phyloP scores from a whole-genome alignment of 2,888 invertebrate genomes.

The Pristionchus japonicus region DNA sequence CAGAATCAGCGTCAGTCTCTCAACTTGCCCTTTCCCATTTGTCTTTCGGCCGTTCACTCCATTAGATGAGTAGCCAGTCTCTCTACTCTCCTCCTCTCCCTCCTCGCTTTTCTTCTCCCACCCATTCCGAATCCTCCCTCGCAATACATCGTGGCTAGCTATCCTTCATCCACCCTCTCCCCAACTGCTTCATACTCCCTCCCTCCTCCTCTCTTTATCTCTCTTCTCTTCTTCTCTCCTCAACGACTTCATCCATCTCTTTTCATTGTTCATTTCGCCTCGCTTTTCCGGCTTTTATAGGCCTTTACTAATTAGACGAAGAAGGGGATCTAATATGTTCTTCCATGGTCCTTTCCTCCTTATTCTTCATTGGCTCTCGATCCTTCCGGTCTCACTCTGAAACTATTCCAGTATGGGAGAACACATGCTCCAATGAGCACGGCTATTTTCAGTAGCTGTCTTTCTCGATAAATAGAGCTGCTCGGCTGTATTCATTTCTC shows the following conservation, averaged over 20 bases:
- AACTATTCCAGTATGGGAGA: not conserved
- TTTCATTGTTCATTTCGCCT: not conserved
- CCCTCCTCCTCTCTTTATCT: slow-evolving; percentile 15
- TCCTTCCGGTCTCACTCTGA: not conserved
- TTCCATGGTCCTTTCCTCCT: not conserved
- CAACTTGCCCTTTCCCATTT: not conserved
- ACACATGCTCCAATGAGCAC: not conserved
- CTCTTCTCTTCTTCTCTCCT: slow-evolving; percentile 3
- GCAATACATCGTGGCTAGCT: slow-evolving; percentile 44
- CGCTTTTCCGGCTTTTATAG: not conserved
- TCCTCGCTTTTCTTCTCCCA: not conserved
- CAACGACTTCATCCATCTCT: not conserved
- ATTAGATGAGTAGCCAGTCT: not conserved
- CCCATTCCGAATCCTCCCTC: slow-evolving; percentile 44
- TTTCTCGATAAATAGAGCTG: not conserved
- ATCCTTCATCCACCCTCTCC: slow-evolving; percentile 16
- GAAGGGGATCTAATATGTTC: not conserved
- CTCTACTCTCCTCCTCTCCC: not conserved
- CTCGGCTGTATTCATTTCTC: not conserved
- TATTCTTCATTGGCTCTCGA: no score
- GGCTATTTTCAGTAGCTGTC: not conserved
- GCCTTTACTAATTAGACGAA: not conserved
- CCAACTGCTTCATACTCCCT: not conserved
- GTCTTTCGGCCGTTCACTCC: not conserved
- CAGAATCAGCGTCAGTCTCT: not conserved